These are phyloP conservation scores for Spodoptera littoralis DNA, from an alignment of 2,888 invertebrate genomes.

Conservation along the genomic window DNA sequence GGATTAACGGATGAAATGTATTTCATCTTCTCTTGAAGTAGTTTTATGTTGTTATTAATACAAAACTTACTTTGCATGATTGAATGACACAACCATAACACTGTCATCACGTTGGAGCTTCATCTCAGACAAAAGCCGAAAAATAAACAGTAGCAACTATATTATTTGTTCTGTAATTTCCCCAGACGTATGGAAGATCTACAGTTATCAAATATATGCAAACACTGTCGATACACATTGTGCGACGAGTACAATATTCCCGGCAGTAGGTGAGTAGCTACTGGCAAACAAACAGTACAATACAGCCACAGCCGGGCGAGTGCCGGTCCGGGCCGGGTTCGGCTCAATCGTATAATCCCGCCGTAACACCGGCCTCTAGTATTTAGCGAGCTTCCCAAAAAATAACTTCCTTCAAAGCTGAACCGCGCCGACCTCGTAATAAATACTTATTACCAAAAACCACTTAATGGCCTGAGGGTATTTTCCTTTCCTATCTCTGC, in stretches of 20 bases:
- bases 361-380: conserved; percentile 33
- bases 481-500: too few relatives aligned
- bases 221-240: not conserved
- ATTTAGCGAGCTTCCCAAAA: conserved; percentile 38
- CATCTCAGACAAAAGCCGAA: not conserved
- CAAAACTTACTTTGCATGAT: conserved; percentile 6
- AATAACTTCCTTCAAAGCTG: conserved; percentile 37
- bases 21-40: conserved; percentile 22
- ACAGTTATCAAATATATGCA: conserved; percentile 1
- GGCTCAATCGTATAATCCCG: conserved; percentile 40
- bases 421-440: conserved; percentile 3
- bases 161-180: conserved; percentile 9
- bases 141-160: not conserved
- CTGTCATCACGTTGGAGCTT: too few relatives aligned
- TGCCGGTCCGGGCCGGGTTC: conserved; percentile 4
- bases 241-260: not conserved
- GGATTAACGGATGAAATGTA: conserved; percentile 24
- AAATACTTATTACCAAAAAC: too few relatives aligned
- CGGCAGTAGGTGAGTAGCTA: too few relatives aligned
- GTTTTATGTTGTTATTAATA: conserved; percentile 19
- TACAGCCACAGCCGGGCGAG: conserved; percentile 2
- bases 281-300: conserved; percentile 10
- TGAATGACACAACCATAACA: conserved; percentile 1
- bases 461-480: too few relatives aligned
- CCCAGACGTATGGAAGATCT: not conserved